Evolutionary conservation across 2,113 vertebrate genomes (phyloP), one percentile per base, ranked within the genome.

Genomic region (Podilymbus podiceps): DNA sequence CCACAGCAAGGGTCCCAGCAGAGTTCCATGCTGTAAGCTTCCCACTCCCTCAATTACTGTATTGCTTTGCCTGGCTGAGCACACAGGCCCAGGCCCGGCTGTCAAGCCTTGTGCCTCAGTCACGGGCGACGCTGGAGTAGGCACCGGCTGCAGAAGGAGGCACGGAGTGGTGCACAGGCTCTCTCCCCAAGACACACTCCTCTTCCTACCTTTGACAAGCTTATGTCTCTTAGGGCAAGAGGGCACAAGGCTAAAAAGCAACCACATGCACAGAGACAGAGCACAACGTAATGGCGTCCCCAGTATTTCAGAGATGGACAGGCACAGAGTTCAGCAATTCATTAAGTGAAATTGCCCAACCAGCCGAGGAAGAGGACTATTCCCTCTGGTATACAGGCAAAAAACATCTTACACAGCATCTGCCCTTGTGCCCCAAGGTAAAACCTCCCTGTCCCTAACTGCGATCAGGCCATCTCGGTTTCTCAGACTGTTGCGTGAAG

Each of bases 111-210:
- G 9, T 16, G 86, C 44, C 72, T 76, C 2, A 1, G 5, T 74
- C 78, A 67, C 0, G 5, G 58, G 46, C 63, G 68, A 38, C 49
- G n/a, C 56, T 66, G 67, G 15, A 60, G 59, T 3, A 0, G 5
- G n/a, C 62, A 60, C 6, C 15, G 35, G 59, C 18, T 53, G 27
- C n/a, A 84, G 49, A 56, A 52, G 44, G 31, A n/a, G 13, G 47
- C 50, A 42, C 0, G 0, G 60, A 24, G 42, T 0, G 7, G 31
- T 42, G 28, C 15, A 56, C 2, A 3, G 33, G 12, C 46, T 68
- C 52, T 25, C 18, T 85, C 18, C 12, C 38, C 38, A 9, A 6
- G 62, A 31, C 17, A 7, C 0, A 0, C 0, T 0, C 16, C n/a
- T 66, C 33, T 63, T 68, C 23, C 28, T n/a, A 28, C 25, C 27